These are phyloP conservation scores for Bufo bufo DNA, from an alignment of 2,113 vertebrate genomes.

Conservation along the genomic window DNA sequence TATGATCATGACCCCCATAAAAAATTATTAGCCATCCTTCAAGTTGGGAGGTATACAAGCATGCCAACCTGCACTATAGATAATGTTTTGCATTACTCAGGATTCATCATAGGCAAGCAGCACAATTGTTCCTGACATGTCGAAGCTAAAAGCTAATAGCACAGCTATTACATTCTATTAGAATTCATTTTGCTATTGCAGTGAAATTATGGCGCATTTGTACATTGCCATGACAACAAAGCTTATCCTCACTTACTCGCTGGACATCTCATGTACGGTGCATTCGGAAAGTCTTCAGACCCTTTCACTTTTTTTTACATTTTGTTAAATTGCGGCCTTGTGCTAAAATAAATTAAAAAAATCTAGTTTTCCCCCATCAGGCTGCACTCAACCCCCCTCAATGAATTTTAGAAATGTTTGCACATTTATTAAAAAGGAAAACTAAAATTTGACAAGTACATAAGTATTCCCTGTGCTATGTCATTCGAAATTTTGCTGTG, in stretches of 20 bases:
- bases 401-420: too few species aligned
- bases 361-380: too few species aligned
- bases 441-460: too few species aligned
- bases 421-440: too few species aligned
- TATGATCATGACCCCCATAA: neutral
- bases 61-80: neutral
- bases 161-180: slow-evolving; percentile 19
- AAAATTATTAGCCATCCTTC: neutral
- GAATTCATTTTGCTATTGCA: slow-evolving; percentile 13
- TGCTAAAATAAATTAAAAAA: too few species aligned
- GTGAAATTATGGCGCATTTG: slow-evolving; percentile 33
- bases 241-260: slow-evolving; percentile 19
- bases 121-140: slow-evolving; percentile 35
- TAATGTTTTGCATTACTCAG: slow-evolving; percentile 25
- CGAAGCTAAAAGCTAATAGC: slow-evolving; percentile 36
- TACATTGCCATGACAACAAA: slow-evolving; percentile 29
- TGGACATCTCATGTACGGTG: neutral
- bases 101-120: slow-evolving; percentile 13
- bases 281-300: too few species aligned
- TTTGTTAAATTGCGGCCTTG: too few species aligned
- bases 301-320: too few species aligned
- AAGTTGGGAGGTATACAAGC: neutral
- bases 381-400: too few species aligned
- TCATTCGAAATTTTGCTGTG: too few species aligned
- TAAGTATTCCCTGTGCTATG: too few species aligned